Percentiles rank a stretch among this genome's conserved stretches.
Evolutionary conservation across 2,113 vertebrate species (phyloP).

Genomic region (Cyprinodon tularosa): DNA sequence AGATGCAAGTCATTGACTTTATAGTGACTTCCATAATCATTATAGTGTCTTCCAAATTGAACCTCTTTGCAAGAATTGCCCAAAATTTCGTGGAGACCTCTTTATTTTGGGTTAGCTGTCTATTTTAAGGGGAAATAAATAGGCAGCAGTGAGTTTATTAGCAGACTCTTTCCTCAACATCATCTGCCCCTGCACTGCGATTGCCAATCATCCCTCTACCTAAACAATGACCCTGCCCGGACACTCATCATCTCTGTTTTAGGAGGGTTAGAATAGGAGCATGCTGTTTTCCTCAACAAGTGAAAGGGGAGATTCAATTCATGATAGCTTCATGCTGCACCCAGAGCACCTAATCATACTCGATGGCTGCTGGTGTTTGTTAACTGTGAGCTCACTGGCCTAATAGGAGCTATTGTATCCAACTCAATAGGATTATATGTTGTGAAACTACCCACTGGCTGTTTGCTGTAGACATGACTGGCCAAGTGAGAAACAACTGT

Average conservation of each 20-base stretch:
- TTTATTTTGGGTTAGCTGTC: neutral
- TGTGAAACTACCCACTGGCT: conserved; percentile 10
- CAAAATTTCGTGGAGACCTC: neutral
- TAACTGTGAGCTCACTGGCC: conserved; percentile 9
- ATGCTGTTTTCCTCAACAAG: neutral
- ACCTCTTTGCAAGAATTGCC: neutral
- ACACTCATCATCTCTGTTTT: conserved; percentile 1
- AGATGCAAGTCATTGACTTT: neutral
- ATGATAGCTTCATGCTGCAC: conserved; percentile 5
- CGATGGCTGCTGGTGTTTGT: conserved; percentile 42
- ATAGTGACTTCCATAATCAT: neutral
- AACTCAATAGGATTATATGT: conserved; percentile 11
- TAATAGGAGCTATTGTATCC: neutral
- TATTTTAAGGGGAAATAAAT: neutral
- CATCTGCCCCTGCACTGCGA: neutral
- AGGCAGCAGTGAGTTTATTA: conserved; percentile 7
- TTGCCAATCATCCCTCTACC: conserved; percentile 10
- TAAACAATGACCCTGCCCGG: conserved; percentile 5
- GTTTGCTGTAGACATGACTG: conserved; percentile 18
- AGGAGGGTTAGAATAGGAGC: neutral
- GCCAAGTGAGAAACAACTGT: conserved; percentile 26
- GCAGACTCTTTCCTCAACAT: neutral
- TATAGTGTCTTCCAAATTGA: neutral
- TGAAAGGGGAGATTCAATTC: neutral
- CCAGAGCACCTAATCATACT: neutral